phyloP scores from a whole-genome alignment of 2,888 invertebrate genomes.

The Brachyptera risi region DNA sequence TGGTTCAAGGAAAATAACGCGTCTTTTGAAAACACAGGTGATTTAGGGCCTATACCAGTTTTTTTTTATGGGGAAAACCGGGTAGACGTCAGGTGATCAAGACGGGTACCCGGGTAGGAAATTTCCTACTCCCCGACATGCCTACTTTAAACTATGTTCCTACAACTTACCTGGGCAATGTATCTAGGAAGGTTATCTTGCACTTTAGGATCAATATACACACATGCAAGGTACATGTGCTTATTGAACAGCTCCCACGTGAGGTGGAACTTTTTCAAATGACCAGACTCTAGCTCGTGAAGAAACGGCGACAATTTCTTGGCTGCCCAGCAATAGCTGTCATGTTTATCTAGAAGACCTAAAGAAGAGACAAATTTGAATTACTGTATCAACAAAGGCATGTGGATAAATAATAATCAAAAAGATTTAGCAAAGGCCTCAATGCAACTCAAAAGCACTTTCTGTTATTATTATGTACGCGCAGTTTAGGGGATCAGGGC shows the following conservation, averaged over 20 bases:
- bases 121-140: no score
- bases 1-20: no score
- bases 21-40: no score
- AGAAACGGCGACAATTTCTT: slow-evolving; percentile 55
- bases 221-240: slow-evolving; percentile 57
- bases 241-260: slow-evolving; percentile 66
- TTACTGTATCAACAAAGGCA: background rate
- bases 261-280: slow-evolving; percentile 58
- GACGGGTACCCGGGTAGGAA: no score
- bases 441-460: no score
- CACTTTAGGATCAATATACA: slow-evolving; percentile 51
- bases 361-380: slow-evolving; percentile 34
- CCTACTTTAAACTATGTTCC: no score
- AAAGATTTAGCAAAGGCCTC: background rate
- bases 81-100: no score
- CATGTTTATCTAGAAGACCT: slow-evolving; percentile 60
- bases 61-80: no score
- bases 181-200: slow-evolving; percentile 53
- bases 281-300: slow-evolving; percentile 55
- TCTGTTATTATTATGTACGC: no score
- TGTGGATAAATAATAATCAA: background rate
- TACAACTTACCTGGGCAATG: slow-evolving; percentile 51
- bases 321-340: slow-evolving; percentile 57
- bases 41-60: no score
- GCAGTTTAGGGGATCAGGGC: no score